A percentile compares a stretch with the other conserved stretches of the same genome.
Conservation (phyloP, 2,113 vertebrate species). For the Coptodon bakossiorum region DNA sequence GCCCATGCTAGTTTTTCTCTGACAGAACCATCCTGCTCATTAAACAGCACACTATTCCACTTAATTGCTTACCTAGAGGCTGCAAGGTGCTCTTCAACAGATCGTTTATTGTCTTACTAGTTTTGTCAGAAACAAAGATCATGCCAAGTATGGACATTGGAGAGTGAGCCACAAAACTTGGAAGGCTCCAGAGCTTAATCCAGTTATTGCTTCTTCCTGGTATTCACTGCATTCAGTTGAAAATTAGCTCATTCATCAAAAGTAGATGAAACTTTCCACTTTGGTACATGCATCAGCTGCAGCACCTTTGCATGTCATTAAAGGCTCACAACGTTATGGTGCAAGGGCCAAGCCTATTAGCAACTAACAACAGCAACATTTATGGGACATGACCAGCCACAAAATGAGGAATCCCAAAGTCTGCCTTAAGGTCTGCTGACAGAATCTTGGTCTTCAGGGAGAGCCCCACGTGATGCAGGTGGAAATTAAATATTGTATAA, state of each 20-base stretch:
- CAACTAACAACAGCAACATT: constrained; percentile 45
- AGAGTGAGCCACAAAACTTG: not conserved
- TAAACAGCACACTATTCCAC: not conserved
- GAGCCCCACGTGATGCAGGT: constrained; percentile 64
- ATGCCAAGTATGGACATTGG: not conserved
- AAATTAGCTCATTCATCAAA: constrained; percentile 47
- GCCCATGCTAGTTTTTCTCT: not conserved
- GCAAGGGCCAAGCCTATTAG: constrained; percentile 53
- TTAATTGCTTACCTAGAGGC: not conserved
- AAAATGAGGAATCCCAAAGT: constrained; percentile 32
- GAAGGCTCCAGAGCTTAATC: not conserved
- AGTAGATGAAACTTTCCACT: constrained; percentile 38
- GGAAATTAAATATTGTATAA: constrained; percentile 67
- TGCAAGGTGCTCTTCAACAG: not conserved
- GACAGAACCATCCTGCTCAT: not conserved
- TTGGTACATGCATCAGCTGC: constrained; percentile 18
- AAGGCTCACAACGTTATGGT: not conserved
- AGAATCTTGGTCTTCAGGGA: constrained; percentile 51
- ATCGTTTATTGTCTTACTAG: not conserved
- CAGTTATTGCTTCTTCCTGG: constrained; percentile 33
- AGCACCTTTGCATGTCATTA: constrained; percentile 47
- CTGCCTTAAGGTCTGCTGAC: constrained; percentile 54
- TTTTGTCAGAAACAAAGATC: not conserved
- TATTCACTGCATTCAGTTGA: constrained; percentile 1
- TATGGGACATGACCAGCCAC: constrained; percentile 46